Evolutionary conservation across 1,140 invertebrate genomes (phyloP).

Genomic region (Medauroidea extradentata): DNA sequence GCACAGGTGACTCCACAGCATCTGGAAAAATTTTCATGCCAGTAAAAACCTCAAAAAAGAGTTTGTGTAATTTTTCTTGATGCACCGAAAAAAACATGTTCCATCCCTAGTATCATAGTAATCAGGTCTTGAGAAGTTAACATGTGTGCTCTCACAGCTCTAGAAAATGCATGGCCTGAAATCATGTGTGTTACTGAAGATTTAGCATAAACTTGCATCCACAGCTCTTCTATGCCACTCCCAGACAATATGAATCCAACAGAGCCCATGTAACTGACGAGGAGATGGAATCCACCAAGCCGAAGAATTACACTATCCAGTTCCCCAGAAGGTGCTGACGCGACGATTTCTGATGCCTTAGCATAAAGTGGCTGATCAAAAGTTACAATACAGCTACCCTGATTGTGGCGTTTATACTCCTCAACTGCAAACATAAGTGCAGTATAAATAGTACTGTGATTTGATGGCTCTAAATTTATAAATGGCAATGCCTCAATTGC

Average conservation of each 20-base stretch:
- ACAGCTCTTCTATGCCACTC: conserved; percentile 38
- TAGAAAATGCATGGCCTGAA: conserved; percentile 38
- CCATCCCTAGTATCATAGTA: conserved; percentile 23
- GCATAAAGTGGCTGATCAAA: conserved; percentile 5
- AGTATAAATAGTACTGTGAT: conserved; percentile 1
- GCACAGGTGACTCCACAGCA: not conserved
- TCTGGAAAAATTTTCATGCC: not conserved
- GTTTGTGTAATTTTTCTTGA: not conserved
- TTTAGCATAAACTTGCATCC: conserved; percentile 29
- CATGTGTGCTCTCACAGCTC: conserved; percentile 42
- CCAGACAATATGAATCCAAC: conserved; percentile 39
- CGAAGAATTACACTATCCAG: conserved; percentile 18
- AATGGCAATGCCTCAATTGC: not conserved
- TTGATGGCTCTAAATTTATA: not conserved
- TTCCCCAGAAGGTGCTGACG: conserved; percentile 20
- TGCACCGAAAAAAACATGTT: not conserved
- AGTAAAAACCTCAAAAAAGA: not conserved
- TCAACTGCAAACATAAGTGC: conserved; percentile 2
- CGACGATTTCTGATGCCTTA: conserved; percentile 26
- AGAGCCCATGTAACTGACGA: conserved; percentile 40
- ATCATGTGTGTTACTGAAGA: conserved; percentile 38
- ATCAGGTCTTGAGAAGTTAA: conserved; percentile 11
- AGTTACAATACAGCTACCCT: conserved; percentile 27
- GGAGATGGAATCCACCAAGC: conserved; percentile 33
- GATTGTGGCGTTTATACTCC: conserved; percentile 16